These are phyloP conservation scores for Oscheius sp. DNA, from an alignment of 2,888 invertebrate species.

Conservation along the genomic window DNA sequence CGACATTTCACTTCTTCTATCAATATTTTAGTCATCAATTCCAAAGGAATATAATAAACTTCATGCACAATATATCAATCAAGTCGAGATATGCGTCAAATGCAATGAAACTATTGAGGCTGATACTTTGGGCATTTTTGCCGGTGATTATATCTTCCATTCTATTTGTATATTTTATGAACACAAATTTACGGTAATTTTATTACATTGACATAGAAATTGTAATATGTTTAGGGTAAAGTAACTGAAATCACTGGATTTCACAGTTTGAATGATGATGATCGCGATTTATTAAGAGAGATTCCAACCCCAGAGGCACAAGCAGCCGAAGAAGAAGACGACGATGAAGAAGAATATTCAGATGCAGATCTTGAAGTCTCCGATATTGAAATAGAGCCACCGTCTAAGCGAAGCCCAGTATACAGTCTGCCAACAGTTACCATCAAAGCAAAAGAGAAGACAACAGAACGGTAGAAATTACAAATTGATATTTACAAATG, in stretches of 20 bases:
- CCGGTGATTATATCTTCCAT: not conserved
- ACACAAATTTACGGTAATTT: conserved; percentile 3
- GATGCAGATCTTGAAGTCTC: not conserved
- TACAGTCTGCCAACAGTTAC: not conserved
- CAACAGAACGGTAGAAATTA: not conserved
- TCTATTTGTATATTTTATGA: conserved; percentile 8
- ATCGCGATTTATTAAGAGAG: not conserved
- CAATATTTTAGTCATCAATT: not conserved
- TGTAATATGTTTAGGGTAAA: conserved; percentile 1
- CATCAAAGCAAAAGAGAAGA: conserved; percentile 2
- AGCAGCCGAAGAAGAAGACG: not conserved
- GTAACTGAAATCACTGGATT: conserved; percentile 12
- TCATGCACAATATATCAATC: not conserved
- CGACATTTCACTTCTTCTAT: not conserved
- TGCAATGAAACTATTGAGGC: conserved; percentile 3
- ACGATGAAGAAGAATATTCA: not conserved
- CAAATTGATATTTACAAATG: not conserved
- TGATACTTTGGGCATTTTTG: not conserved
- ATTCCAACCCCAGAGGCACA: not conserved
- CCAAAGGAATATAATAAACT: not conserved
- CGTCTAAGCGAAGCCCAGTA: not conserved
- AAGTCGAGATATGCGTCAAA: not conserved
- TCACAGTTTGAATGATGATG: not conserved
- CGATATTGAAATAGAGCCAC: conserved; percentile 10
- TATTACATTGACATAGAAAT: too few species aligned